A percentile compares a stretch with the other conserved stretches of the same genome.
These are phyloP conservation scores for Phenganax marumi DNA, from an alignment of 92 coral and sea anemone genomes.

Conservation along the genomic window DNA sequence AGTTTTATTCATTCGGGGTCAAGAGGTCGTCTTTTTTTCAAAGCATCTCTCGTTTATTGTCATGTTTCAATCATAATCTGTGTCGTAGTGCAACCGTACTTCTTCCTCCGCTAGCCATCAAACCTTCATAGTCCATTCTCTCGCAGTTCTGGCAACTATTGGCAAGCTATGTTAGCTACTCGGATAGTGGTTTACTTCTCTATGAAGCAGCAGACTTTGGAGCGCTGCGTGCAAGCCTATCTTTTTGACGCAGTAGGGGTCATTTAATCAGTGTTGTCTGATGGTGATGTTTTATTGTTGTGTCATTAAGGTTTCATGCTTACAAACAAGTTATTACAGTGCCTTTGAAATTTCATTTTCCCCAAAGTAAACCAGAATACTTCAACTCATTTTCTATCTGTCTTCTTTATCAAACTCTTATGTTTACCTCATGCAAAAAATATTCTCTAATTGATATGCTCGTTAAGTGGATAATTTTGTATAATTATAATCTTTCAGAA, in stretches of 20 bases:
- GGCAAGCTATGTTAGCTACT: not conserved
- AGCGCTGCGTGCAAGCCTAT: not conserved
- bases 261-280: constrained; percentile 32
- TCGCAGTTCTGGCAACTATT: not conserved
- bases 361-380: not conserved
- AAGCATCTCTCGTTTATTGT: constrained; percentile 13
- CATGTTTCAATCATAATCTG: not conserved
- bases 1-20: not conserved
- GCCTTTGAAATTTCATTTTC: not conserved
- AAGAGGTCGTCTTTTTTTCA: constrained; percentile 1
- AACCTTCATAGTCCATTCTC: not conserved
- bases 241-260: constrained; percentile 12
- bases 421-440: not conserved
- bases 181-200: not conserved
- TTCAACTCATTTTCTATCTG: too few relatives aligned
- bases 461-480: constrained; percentile 31
- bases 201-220: constrained; percentile 18
- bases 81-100: not conserved
- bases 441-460: constrained; percentile 7
- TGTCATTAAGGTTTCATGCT: constrained; percentile 7
- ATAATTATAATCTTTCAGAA: constrained; percentile 12
- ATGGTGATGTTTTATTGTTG: constrained; percentile 7
- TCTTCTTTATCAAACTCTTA: not conserved
- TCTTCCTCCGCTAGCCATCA: not conserved
- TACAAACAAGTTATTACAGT: not conserved